Conservation (phyloP, 2,888 invertebrate species). For the Brachycybe producta region DNA sequence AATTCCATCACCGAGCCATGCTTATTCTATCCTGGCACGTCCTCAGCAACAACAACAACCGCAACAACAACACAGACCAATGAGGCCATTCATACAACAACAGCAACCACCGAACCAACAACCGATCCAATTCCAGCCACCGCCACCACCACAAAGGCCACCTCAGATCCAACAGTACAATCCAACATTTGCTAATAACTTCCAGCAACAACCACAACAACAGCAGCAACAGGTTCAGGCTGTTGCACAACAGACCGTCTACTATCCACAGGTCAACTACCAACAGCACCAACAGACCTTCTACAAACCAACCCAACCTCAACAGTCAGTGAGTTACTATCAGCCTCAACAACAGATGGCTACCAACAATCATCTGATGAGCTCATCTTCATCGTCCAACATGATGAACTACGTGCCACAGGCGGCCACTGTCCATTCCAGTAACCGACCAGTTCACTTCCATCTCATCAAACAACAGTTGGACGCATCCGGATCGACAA, state of each 20-base stretch:
- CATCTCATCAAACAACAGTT: background rate
- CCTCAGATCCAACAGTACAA: constrained; percentile 3
- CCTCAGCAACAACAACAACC: constrained; percentile 15
- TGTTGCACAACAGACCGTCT: background rate
- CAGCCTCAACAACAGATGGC: background rate
- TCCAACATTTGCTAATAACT: background rate
- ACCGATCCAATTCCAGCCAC: background rate
- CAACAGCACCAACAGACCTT: background rate
- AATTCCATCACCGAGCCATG: constrained; percentile 12
- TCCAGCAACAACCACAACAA: background rate
- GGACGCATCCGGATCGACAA: background rate
- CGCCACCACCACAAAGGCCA: background rate
- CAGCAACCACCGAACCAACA: constrained; percentile 3
- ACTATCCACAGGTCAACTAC: too few relatives aligned
- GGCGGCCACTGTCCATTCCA: background rate
- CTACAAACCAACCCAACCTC: background rate
- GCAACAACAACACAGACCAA: background rate
- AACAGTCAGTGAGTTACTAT: constrained; percentile 5
- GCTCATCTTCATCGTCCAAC: background rate
- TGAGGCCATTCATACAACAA: background rate
- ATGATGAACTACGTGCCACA: background rate
- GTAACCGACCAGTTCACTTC: background rate
- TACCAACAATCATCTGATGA: background rate
- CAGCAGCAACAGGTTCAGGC: background rate
- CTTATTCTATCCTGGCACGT: constrained; percentile 12